Evolutionary conservation across 2,113 vertebrate species (phyloP).

Genomic region (Ursus arctos): DNA sequence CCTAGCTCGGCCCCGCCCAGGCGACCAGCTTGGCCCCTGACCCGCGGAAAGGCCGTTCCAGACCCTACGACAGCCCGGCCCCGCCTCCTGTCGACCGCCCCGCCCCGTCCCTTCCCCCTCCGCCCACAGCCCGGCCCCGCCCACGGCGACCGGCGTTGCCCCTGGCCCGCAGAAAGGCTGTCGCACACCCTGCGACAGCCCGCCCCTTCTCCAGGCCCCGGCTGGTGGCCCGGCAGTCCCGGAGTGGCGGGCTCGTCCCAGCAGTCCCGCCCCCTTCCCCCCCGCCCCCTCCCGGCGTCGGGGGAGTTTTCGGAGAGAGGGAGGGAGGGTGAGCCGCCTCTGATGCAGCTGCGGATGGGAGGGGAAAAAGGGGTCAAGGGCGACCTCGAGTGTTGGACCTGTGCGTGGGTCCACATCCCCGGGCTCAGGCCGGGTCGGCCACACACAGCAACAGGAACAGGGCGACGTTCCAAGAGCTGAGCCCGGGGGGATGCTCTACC

Average conservation of each 20-base stretch:
- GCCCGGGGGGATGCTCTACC: not conserved
- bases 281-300: not conserved
- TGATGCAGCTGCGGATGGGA: not conserved
- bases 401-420: not conserved
- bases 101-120: not conserved
- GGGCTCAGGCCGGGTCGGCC: not conserved
- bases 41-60: not conserved
- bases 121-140: accelerated
- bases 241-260: not conserved
- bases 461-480: not conserved
- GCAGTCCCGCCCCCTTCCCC: too few relatives aligned
- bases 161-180: not conserved
- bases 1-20: accelerated
- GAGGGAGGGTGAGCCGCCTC: not conserved
- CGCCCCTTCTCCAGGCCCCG: not conserved
- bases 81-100: not conserved
- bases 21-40: not conserved
- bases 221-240: accelerated
- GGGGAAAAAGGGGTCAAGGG: not conserved
- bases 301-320: not conserved
- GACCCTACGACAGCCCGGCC: not conserved
- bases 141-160: not conserved
- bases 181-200: not conserved
- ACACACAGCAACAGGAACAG: not conserved
- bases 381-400: not conserved